A percentile compares a stretch with the other conserved stretches of the same genome.
These are phyloP conservation scores for Opisthocomus hoazin DNA, from an alignment of 2,113 vertebrate genomes.

Conservation along the genomic window DNA sequence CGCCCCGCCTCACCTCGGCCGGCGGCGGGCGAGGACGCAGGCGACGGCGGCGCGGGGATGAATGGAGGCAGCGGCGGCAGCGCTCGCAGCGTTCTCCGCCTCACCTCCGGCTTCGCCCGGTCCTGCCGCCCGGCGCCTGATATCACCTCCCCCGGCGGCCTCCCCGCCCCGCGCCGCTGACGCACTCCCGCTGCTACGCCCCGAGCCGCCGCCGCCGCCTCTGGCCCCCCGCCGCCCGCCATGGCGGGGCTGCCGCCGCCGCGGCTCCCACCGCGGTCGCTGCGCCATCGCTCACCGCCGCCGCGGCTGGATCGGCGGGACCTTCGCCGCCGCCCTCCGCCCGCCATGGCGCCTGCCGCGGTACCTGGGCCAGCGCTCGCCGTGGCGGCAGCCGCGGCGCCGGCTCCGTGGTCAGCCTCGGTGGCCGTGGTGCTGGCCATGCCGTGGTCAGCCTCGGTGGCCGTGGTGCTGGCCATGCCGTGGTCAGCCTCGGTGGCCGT, in stretches of 20 bases:
- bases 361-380: too few relatives aligned
- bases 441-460: too few relatives aligned
- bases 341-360: accelerated
- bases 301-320: too few relatives aligned
- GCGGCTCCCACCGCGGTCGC: too few relatives aligned
- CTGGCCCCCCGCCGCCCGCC: neutral
- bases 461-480: too few relatives aligned
- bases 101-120: neutral
- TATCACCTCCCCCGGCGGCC: neutral
- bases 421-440: too few relatives aligned
- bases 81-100: accelerated
- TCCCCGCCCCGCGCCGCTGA: conserved; percentile 16
- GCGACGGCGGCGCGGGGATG: neutral
- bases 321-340: neutral
- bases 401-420: neutral
- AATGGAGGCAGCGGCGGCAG: accelerated
- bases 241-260: neutral
- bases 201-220: neutral
- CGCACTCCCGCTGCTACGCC: conserved; percentile 5
- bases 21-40: too few relatives aligned
- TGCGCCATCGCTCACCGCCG: neutral
- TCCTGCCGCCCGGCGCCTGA: neutral
- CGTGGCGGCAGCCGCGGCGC: accelerated
- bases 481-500: too few relatives aligned
- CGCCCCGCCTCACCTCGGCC: neutral